phyloP scores from a whole-genome alignment of 1,140 invertebrate genomes.

The Sitobion miscanthi region DNA sequence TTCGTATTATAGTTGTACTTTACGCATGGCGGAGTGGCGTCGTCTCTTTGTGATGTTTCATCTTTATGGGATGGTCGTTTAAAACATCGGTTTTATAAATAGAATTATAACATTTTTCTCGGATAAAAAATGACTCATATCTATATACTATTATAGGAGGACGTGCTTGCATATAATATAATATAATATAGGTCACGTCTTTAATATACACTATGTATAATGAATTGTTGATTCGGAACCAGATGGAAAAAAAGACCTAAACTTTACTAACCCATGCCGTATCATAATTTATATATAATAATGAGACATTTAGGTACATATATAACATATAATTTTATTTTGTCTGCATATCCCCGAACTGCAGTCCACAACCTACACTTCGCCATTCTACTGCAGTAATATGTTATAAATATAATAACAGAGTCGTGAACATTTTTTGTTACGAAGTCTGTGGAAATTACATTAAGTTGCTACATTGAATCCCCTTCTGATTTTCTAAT shows the following conservation, averaged over 20 bases:
- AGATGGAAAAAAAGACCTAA: not conserved
- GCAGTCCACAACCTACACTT: not conserved
- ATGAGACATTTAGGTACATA: too few species aligned
- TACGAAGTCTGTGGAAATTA: not conserved
- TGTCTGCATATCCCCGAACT: too few species aligned
- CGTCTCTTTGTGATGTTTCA: not conserved
- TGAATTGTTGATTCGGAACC: not conserved
- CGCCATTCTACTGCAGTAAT: not conserved
- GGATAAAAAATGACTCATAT: not conserved
- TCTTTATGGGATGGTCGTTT: not conserved
- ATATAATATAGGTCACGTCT: not conserved
- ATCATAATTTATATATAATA: too few species aligned
- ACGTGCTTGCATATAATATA: not conserved
- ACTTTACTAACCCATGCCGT: too few species aligned
- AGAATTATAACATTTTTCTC: not conserved
- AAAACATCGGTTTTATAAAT: constrained; percentile 1
- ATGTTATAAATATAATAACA: not conserved
- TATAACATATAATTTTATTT: too few species aligned
- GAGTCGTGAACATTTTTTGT: not conserved
- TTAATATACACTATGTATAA: not conserved
- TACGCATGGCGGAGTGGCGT: not conserved
- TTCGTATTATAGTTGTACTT: not conserved
- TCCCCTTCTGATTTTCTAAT: not conserved
- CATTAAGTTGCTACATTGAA: not conserved
- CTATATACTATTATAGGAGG: not conserved